A percentile compares a stretch with the other conserved stretches of the same genome.
Evolutionary conservation across 2,888 invertebrate genomes (phyloP).

Genomic region (Troglohyphantes excavatus): DNA sequence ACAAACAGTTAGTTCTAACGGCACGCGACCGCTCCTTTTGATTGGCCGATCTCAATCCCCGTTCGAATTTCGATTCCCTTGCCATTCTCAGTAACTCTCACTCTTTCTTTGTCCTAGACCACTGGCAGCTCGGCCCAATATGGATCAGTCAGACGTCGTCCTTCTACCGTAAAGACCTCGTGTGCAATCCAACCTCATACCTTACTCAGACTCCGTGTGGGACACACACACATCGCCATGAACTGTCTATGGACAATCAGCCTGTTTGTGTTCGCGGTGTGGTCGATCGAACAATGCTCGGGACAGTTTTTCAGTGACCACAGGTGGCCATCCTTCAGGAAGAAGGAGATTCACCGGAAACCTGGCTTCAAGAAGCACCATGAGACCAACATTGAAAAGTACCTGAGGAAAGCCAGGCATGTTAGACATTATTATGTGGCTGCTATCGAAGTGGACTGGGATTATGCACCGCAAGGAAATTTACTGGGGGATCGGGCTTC

Average conservation of each 20-base stretch:
- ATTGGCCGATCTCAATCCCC: slow-evolving; percentile 45
- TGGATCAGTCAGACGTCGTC: slow-evolving; percentile 55
- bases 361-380: slow-evolving; percentile 63
- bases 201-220: slow-evolving; percentile 2
- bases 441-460: slow-evolving; percentile 78
- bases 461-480: slow-evolving; percentile 75
- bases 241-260: slow-evolving; percentile 56
- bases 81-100: slow-evolving; percentile 51
- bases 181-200: slow-evolving; percentile 25
- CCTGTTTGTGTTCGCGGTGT: slow-evolving; percentile 33
- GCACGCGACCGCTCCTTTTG: slow-evolving; percentile 47
- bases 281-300: slow-evolving; percentile 62
- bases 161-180: slow-evolving; percentile 15
- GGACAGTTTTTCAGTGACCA: slow-evolving; percentile 71
- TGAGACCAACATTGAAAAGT: slow-evolving; percentile 57
- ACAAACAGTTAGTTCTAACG: slow-evolving; percentile 65
- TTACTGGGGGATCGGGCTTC: slow-evolving; percentile 45
- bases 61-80: slow-evolving; percentile 12
- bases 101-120: slow-evolving; percentile 39
- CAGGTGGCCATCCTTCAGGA: slow-evolving; percentile 30
- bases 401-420: slow-evolving; percentile 66
- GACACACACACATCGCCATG: slow-evolving; percentile 20
- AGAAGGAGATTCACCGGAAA: slow-evolving; percentile 57
- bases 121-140: slow-evolving; percentile 6
- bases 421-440: slow-evolving; percentile 77